Evolutionary conservation across 2,113 vertebrate genomes (phyloP).

Genomic region (Cinclus cinclus): DNA sequence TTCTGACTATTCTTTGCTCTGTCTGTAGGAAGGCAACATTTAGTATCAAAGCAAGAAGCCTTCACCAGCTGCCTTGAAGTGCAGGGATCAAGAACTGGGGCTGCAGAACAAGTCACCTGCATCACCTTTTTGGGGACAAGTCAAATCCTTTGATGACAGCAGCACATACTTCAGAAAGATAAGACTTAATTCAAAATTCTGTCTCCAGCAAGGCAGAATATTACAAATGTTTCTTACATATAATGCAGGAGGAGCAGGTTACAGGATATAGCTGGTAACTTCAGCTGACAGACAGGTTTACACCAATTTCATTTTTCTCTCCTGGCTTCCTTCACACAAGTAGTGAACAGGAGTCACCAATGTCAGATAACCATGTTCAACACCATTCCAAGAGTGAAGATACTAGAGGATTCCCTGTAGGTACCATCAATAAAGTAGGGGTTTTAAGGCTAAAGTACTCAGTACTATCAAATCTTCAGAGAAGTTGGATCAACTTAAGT

Average conservation of each 20-base stretch:
- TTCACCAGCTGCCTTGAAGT: neutral
- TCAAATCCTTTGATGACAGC: neutral
- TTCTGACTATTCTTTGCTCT: neutral
- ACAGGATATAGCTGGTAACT: neutral
- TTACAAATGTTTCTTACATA: neutral
- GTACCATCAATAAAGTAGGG: neutral
- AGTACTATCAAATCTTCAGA: neutral
- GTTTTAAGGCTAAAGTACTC: slow-evolving; percentile 56
- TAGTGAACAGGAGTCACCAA: neutral
- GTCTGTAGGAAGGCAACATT: neutral
- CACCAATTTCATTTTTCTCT: neutral
- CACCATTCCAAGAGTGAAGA: neutral
- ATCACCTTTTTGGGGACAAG: fast-evolving
- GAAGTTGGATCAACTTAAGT: slow-evolving; percentile 32
- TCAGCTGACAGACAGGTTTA: neutral
- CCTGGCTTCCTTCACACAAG: neutral
- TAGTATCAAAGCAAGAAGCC: neutral
- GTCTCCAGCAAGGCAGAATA: neutral
- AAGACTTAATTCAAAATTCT: neutral
- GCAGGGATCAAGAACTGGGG: neutral
- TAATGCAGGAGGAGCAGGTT: neutral
- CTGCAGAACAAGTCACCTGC: neutral
- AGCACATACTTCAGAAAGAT: neutral
- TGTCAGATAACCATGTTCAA: neutral
- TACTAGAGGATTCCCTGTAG: neutral